These are phyloP conservation scores for Ammodytes dubius DNA, from an alignment of 2,113 vertebrate genomes.

Conservation along the genomic window DNA sequence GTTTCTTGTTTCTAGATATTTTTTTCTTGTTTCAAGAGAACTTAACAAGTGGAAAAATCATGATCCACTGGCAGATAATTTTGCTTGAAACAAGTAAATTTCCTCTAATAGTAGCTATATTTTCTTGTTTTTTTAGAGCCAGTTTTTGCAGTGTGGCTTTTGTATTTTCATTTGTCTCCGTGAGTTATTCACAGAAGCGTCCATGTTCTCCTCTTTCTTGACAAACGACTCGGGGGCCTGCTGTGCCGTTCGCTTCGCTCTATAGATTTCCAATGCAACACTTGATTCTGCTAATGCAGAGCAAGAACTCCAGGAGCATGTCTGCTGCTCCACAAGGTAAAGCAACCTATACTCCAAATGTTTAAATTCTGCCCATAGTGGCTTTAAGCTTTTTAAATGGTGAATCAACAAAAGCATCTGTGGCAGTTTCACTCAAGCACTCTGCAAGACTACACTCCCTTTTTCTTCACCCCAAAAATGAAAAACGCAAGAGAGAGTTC, in stretches of 20 bases:
- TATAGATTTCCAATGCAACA: constrained; percentile 19
- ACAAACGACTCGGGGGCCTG: constrained; percentile 2
- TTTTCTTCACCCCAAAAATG: too few species aligned
- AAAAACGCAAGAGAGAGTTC: too few species aligned
- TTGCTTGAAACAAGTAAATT: too few species aligned
- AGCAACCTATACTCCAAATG: not conserved
- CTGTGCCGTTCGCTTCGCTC: not conserved
- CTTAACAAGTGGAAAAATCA: too few species aligned
- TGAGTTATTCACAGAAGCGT: constrained; percentile 32
- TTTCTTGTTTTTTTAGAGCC: too few species aligned
- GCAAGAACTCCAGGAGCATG: not conserved
- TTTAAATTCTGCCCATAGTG: not conserved
- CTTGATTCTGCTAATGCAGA: constrained; percentile 13
- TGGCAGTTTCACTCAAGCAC: not conserved
- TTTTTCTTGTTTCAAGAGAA: too few species aligned
- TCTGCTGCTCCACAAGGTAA: not conserved
- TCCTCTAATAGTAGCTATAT: too few species aligned
- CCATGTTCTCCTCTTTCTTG: constrained; percentile 8
- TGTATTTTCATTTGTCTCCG: constrained; percentile 42
- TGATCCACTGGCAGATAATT: too few species aligned
- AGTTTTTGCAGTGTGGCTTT: too few species aligned
- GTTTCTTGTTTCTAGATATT: too few species aligned
- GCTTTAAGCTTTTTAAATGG: not conserved
- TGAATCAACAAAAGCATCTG: not conserved
- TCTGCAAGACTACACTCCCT: too few species aligned